phyloP scores from a whole-genome alignment of 2,113 vertebrate genomes.

The Chloebia gouldiae region DNA sequence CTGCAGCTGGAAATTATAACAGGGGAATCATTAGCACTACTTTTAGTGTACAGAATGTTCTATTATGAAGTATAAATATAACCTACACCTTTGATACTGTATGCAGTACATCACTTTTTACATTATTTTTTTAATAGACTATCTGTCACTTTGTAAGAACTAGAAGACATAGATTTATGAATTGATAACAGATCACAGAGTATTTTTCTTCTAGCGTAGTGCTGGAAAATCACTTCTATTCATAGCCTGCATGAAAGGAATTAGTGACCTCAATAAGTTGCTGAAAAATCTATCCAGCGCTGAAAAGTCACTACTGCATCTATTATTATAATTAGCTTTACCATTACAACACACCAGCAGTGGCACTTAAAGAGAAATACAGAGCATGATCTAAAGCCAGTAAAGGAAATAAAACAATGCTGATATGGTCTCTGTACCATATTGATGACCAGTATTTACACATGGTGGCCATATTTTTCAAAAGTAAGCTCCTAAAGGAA shows the following conservation, averaged over 20 bases:
- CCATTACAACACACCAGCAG: not conserved
- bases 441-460: not conserved
- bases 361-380: not conserved
- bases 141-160: not conserved
- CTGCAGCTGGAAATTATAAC: not conserved
- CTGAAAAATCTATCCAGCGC: slow-evolving; percentile 6
- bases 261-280: slow-evolving; percentile 13
- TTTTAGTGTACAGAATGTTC: not conserved
- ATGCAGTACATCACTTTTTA: not conserved
- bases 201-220: not conserved
- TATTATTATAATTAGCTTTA: slow-evolving; percentile 6
- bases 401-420: not conserved
- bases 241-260: slow-evolving; percentile 30
- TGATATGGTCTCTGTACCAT: fast-evolving
- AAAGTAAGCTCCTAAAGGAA: not conserved
- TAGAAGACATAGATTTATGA: not conserved
- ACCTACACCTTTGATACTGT: not conserved
- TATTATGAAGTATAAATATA: slow-evolving; percentile 7
- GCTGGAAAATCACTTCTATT: slow-evolving; percentile 29
- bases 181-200: slow-evolving; percentile 19
- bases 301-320: not conserved
- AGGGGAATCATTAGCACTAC: not conserved
- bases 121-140: not conserved
- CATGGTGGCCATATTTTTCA: not conserved
- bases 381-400: not conserved